These are phyloP conservation scores for Phalloptychus januarius DNA, from an alignment of 2,797 vertebrate genomes.

Conservation along the genomic window DNA sequence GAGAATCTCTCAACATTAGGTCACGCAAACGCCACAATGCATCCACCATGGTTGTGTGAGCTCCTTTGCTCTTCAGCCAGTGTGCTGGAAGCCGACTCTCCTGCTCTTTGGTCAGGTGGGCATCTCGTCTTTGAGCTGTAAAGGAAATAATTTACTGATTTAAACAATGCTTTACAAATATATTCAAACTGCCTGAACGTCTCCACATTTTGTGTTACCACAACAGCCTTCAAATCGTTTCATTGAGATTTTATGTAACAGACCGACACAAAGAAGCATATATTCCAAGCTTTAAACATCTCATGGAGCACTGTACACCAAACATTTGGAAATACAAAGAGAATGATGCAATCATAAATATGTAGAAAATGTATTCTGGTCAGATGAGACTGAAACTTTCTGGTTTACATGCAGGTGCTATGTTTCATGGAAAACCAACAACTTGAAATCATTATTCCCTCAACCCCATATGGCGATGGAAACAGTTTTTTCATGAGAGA, in stretches of 20 bases:
- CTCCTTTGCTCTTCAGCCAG: slow-evolving; percentile 99
- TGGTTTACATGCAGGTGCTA: neutral
- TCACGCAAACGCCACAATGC: slow-evolving; percentile 96
- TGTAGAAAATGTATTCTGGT: neutral
- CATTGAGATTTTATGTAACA: neutral
- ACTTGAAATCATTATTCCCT: neutral
- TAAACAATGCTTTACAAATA: neutral
- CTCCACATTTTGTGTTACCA: neutral
- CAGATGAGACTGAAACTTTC: neutral
- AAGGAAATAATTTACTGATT: slow-evolving; percentile 27
- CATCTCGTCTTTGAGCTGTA: slow-evolving; percentile 90
- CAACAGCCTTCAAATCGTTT: neutral
- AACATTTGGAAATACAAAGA: neutral
- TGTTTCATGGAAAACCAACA: neutral
- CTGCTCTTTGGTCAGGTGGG: slow-evolving; percentile 94
- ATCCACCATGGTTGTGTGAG: slow-evolving; percentile 97
- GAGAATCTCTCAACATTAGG: slow-evolving; percentile 95
- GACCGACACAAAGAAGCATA: neutral
- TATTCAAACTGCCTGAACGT: neutral
- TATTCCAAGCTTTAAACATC: neutral
- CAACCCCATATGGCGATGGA: neutral
- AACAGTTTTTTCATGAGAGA: neutral
- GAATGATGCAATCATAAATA: neutral
- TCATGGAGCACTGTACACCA: too few relatives aligned
- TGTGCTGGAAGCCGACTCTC: slow-evolving; percentile 95